These are phyloP conservation scores for Drosophila burlai DNA, from an alignment of 1,140 invertebrate species.

Conservation along the genomic window DNA sequence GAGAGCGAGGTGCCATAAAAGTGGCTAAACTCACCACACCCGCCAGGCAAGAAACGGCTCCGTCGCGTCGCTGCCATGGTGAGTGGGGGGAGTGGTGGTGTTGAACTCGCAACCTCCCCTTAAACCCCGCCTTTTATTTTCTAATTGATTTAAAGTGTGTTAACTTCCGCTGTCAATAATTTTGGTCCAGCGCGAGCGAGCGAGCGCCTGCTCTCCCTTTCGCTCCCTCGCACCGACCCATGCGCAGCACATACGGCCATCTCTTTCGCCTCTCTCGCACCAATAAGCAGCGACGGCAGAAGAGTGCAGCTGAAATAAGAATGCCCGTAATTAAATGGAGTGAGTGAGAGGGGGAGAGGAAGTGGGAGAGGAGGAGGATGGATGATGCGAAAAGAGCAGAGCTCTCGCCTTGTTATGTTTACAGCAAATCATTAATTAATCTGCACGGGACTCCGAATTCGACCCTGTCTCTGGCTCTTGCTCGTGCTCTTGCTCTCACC, in stretches of 20 bases:
- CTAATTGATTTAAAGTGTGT: constrained; percentile 84
- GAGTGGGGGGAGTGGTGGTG: constrained; percentile 24
- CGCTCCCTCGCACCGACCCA: constrained; percentile 31
- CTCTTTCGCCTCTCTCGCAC: constrained; percentile 74
- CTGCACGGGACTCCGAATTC: constrained; percentile 51
- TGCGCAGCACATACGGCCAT: constrained; percentile 32
- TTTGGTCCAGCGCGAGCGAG: constrained; percentile 61
- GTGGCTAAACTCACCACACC: constrained; percentile 64
- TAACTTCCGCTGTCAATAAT: constrained; percentile 84
- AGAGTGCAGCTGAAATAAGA: constrained; percentile 50
- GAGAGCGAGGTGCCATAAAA: constrained; percentile 63
- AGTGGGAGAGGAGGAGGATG: background rate
- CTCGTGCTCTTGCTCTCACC: background rate
- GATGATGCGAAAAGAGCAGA: constrained; percentile 6
- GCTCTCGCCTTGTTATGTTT: constrained; percentile 48
- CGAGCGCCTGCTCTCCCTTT: constrained; percentile 41
- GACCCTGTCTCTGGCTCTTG: background rate
- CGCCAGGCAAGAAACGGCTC: constrained; percentile 27
- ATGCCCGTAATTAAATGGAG: constrained; percentile 19
- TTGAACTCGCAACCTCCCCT: constrained; percentile 47
- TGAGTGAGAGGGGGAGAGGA: background rate
- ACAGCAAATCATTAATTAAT: constrained; percentile 82
- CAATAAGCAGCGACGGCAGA: constrained; percentile 71
- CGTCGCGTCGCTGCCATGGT: constrained; percentile 32
- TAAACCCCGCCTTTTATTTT: constrained; percentile 84